Conservation (phyloP, 2,888 invertebrate species). For the Eupeodes latifasciatus region DNA sequence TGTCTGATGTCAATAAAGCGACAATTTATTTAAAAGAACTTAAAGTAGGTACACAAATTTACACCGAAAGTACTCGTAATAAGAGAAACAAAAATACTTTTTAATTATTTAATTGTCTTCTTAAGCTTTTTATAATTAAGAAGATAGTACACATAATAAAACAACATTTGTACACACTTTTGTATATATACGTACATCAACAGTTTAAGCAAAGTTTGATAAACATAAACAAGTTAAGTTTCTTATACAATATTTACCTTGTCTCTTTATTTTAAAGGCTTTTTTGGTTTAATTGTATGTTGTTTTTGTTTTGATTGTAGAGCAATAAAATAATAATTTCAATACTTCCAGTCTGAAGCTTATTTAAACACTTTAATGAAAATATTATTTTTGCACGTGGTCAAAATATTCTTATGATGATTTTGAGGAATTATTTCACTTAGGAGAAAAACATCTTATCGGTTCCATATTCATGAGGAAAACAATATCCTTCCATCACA, state of each 20-base stretch:
- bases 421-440: background rate
- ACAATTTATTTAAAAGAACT: background rate
- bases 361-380: background rate
- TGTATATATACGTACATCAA: no score
- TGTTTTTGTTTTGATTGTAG: background rate
- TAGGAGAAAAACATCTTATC: background rate
- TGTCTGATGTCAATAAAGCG: no score
- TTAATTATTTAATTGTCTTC: constrained; percentile 20
- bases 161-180: background rate
- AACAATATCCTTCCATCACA: background rate
- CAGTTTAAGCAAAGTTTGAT: background rate
- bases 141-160: constrained; percentile 3
- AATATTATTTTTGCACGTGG: background rate
- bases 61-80: background rate
- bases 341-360: background rate
- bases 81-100: background rate
- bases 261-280: no score
- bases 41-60: background rate
- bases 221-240: constrained; percentile 10
- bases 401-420: no score
- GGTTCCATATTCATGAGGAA: constrained; percentile 11
- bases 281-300: background rate
- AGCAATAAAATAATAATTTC: background rate
- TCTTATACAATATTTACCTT: constrained; percentile 2
- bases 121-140: constrained; percentile 12